Evolutionary conservation across 2,797 vertebrate species (phyloP), one percentile per base, ranked within the genome.

Genomic region (Pangasius mekongensis): DNA sequence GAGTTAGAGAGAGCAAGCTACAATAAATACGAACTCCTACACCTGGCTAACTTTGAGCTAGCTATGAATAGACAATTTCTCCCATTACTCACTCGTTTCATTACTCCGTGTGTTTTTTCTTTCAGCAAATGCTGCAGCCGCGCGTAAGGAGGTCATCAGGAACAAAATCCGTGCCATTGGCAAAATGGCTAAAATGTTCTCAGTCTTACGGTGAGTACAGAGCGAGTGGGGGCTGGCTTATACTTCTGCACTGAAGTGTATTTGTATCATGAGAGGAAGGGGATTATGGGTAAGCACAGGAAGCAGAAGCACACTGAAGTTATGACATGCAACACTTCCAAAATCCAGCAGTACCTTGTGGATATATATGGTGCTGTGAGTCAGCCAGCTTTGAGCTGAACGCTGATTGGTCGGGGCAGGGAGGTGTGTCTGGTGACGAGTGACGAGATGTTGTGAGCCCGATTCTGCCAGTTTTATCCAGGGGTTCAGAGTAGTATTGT

Each of bases 111-210:
- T 85, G 74, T 47, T 36, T 49, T 85, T 86, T 10, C 47, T 85
- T 36, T 87, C 89, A 97, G 96, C 96, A 83, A 96, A 95, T 80
- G 95, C 96, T 89, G 96, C 96, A 39, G 96, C 96, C 62, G 96
- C 96, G 4, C 96, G 96, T 91, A 97, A 97, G 93, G 96, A 97
- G 89, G 96, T 97, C 90, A 97, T 97, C 93, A 96, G 95, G 91
- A 97, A 97, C 93, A 97, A 97, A 93, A 97, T 97, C 82, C 93
- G 96, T 85, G 96, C 96, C 87, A 97, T 97, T 0, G 96, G 96
- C 89, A 97, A 97, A 94, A 97, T 97, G 96, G 96, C 96, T 71
- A 96, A 96, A 92, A 96, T 97, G 95, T 96, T 95, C 93, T 95
- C 95, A 43, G 95, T 95, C 76, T 91, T 95, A 93, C 93, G 94